Evolutionary conservation across 2,113 vertebrate genomes (phyloP).

Genomic region (Xiphophorus maculatus): DNA sequence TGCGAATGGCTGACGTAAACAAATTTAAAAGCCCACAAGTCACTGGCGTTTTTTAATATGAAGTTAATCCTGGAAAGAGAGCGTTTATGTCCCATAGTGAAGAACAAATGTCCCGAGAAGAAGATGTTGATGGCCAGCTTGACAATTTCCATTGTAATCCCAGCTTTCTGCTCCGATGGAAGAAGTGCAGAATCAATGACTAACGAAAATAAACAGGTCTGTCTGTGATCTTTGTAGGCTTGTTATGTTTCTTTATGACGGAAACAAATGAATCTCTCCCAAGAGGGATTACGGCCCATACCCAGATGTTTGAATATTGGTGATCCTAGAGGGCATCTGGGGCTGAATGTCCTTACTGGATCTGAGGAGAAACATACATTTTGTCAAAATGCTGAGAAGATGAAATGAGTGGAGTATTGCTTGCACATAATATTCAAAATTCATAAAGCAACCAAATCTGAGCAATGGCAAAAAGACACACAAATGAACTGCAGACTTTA

Average conservation of each 20-base stretch:
- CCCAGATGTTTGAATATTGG: not conserved
- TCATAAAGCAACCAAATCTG: too few relatives aligned
- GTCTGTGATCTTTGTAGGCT: slow-evolving; percentile 38
- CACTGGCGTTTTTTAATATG: not conserved
- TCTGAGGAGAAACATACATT: slow-evolving; percentile 40
- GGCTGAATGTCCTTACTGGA: slow-evolving; percentile 23
- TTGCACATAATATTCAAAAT: too few relatives aligned
- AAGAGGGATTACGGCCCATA: too few relatives aligned
- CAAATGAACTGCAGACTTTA: too few relatives aligned
- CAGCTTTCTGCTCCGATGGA: not conserved
- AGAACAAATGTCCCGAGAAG: not conserved
- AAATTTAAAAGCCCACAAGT: not conserved
- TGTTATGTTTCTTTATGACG: slow-evolving; percentile 41
- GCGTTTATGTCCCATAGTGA: not conserved
- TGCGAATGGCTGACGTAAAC: not conserved
- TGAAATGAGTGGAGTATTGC: too few relatives aligned
- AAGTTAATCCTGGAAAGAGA: not conserved
- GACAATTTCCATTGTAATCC: not conserved
- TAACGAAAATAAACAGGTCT: slow-evolving; percentile 19
- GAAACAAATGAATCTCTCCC: slow-evolving; percentile 21
- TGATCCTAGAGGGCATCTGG: slow-evolving; percentile 30
- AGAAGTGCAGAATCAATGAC: not conserved
- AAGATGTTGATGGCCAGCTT: not conserved
- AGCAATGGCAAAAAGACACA: too few relatives aligned
- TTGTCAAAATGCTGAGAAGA: too few relatives aligned